Conservation (phyloP, 1,140 invertebrate genomes). For the Papilio polytes region DNA sequence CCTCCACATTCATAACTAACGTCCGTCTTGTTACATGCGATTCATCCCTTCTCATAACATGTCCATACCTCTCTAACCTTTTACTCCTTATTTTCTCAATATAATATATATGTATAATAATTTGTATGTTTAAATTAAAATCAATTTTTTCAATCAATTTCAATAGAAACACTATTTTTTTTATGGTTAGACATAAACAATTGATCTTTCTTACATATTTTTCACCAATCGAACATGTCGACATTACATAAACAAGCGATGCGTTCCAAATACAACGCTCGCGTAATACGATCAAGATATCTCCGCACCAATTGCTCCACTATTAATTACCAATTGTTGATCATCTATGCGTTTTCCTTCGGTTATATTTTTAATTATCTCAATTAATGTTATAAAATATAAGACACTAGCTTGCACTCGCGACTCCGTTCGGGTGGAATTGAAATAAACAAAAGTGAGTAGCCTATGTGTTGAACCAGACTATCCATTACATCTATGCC, state of each 20-base stretch:
- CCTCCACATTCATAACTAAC: too few relatives aligned
- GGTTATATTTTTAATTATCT: conserved; percentile 19
- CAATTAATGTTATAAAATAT: neutral
- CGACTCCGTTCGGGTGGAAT: too few relatives aligned
- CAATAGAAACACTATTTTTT: neutral
- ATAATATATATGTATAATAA: too few relatives aligned
- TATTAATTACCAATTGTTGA: neutral
- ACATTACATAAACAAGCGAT: conserved; percentile 16
- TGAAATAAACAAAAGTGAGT: too few relatives aligned
- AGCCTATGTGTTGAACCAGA: too few relatives aligned
- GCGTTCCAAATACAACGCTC: conserved; percentile 30
- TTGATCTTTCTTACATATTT: neutral
- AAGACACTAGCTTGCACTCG: neutral
- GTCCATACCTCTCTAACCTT: too few relatives aligned
- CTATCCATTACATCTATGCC: too few relatives aligned
- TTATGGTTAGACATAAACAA: neutral
- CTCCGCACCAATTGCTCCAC: conserved; percentile 17
- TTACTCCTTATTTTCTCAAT: too few relatives aligned
- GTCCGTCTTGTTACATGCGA: too few relatives aligned
- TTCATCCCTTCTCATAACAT: too few relatives aligned
- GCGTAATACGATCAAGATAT: conserved; percentile 34
- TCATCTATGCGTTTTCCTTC: neutral
- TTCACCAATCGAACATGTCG: neutral
- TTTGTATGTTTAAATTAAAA: too few relatives aligned
- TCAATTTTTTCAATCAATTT: too few relatives aligned